Evolutionary conservation across 1,140 invertebrate species (phyloP).

Genomic region (Bathynomus jamesi): DNA sequence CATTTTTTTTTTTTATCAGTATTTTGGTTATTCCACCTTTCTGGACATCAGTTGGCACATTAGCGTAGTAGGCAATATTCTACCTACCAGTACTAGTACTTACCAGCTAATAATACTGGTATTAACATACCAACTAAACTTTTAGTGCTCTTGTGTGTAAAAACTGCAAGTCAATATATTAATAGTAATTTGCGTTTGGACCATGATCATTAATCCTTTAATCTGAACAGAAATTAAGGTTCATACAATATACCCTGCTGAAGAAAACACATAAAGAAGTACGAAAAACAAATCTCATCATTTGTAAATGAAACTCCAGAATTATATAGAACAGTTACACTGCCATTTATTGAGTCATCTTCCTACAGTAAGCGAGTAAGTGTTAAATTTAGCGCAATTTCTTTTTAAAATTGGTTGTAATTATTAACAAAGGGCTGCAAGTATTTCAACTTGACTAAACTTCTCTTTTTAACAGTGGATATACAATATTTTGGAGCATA

Average conservation of each 20-base stretch:
- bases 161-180: no score
- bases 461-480: slow-evolving; percentile 69
- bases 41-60: no score
- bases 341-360: slow-evolving; percentile 61
- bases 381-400: slow-evolving; percentile 1
- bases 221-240: slow-evolving; percentile 61
- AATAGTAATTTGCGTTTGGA: no score
- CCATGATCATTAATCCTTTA: no score
- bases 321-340: slow-evolving; percentile 67
- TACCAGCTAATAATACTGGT: no score
- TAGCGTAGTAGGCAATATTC: no score
- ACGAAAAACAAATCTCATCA: slow-evolving; percentile 55
- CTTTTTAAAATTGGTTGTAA: not conserved
- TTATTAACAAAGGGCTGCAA: not conserved
- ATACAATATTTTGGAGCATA: slow-evolving; percentile 88
- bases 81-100: no score
- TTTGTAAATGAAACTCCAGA: slow-evolving; percentile 76
- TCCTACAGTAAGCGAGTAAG: slow-evolving; percentile 67
- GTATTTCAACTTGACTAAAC: not conserved
- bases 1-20: no score
- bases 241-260: slow-evolving; percentile 84
- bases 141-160: no score
- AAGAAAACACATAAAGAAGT: slow-evolving; percentile 86
- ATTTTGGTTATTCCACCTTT: no score
- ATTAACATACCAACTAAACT: no score